phyloP scores from a whole-genome alignment of 1,140 invertebrate genomes.

The Linepithema humile region DNA sequence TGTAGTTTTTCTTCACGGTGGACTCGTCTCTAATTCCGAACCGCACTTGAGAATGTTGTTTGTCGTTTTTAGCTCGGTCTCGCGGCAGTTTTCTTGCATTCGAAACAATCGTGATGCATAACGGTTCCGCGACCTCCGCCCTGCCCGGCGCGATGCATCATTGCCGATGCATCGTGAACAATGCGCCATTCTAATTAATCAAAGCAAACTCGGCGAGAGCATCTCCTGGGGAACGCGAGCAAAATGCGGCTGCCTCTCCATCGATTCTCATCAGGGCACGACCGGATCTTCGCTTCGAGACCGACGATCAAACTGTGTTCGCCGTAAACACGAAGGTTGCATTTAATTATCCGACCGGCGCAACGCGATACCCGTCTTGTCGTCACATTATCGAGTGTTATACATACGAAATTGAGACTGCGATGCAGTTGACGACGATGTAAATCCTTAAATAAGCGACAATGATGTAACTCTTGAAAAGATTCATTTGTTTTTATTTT shows the following conservation, averaged over 20 bases:
- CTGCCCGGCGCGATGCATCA: constrained; percentile 18
- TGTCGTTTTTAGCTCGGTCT: background rate
- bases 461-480: too few species aligned
- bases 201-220: constrained; percentile 12
- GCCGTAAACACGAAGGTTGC: constrained; percentile 34
- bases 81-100: background rate
- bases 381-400: too few species aligned
- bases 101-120: constrained; percentile 27
- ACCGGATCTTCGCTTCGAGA: constrained; percentile 67
- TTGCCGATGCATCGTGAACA: constrained; percentile 22
- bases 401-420: too few species aligned
- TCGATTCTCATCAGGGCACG: constrained; percentile 52
- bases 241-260: background rate
- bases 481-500: background rate
- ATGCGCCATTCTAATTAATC: constrained; percentile 53
- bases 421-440: too few species aligned
- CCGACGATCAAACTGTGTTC: constrained; percentile 61
- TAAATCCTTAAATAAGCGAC: too few species aligned
- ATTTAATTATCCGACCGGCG: constrained; percentile 34
- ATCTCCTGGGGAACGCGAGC: constrained; percentile 23
- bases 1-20: too few species aligned
- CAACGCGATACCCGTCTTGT: too few species aligned
- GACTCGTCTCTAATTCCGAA: too few species aligned
- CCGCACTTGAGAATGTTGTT: too few species aligned
- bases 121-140: constrained; percentile 36